Evolutionary conservation across 2,113 vertebrate genomes (phyloP), one percentile per base, ranked within the genome.

Genomic region (Aspidoscelis tigris): DNA sequence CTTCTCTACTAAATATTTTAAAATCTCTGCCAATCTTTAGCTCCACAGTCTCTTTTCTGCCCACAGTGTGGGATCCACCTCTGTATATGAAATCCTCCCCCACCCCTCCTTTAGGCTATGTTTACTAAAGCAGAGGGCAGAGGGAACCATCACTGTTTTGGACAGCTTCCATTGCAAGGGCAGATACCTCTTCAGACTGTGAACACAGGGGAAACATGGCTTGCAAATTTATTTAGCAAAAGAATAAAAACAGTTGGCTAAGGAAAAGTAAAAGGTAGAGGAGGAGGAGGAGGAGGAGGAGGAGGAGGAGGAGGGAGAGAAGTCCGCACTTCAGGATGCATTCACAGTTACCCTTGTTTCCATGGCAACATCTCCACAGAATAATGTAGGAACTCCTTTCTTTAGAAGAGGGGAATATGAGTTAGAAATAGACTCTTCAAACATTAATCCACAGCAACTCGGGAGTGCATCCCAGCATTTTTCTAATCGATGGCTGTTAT

Each of bases 311-410:
- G 86, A 87, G 70, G 76, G n/a, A 39, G 39, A 65, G 58, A 41
- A 93, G 83, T 90, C 90, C 78, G 87, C 89, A 89, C 93, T 94
- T 92, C 90, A 86, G 86, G 87, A 87, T 80, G 92, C 84, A 91
- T 91, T 91, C 89, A 87, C 88, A 92, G 90, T 90, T 92, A 92
- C 89, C 90, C 77, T 77, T 33, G 91, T 94, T 93, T 82, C 92
- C 80, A 94, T 94, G 89, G 85, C 86, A 94, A 95, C 93, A 61
- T 44, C 89, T 92, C 88, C 92, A 84, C 83, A 70, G 86, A 91
- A 94, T 90, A 88, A 92, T 90, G 85, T 92, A 85, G 89, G 89
- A 89, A 88, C 77, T 89, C 83, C 68, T 91, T 93, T 92, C 91
- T 92, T 92, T 85, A 76, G 78, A 80, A 39, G 66, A 1, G 86